Base-by-base conservation (phyloP, 2,888 invertebrate genomes). In the Atethmia centrago region DNA sequence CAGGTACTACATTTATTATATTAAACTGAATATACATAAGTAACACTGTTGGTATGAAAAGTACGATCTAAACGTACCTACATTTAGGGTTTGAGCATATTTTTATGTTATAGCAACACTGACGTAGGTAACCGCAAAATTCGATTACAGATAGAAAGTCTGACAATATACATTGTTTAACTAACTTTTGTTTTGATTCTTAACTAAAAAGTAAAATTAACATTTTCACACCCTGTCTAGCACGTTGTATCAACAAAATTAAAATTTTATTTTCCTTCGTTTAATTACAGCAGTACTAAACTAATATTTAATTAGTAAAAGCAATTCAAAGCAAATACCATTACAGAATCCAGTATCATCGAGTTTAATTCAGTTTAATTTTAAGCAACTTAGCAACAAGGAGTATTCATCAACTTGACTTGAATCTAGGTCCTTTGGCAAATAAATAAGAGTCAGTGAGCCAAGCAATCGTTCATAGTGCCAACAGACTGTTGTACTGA, bases 391-490 rank as follows among this genome's bases (percentile, higher is more conserved):
- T 82, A 76, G 77, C 74, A 78, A 73, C 71, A 66, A 73, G 69
- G 77, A 77, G 67, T 79, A 67, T 83, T 74, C 79, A 79, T 79
- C 79, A 75, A 77, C 58, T 76, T 36, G 64, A 55, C 65, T 78
- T 53, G 66, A 84, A 83, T 82, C 80, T 82, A 65, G 74, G 71
- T 71, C 70, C 36, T 74, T 51, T 84, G 77, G 77, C 77, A 80
- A 73, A 85, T 85, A 82, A 82, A 74, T 85, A 68, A 77, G 67
- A 62, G 42, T 53, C 64, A 61, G 62, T 74, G 71, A 65, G 82
- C 75, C 72, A 77, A 85, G 68, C 66, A 68, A 79, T 77, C 42
- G 77, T 66, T 72, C 76, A 47, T 74, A 53, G 70, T 77, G 77
- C 71, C 75, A 82, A 72, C 67, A 67, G 31, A 58, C 31, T 53